Evolutionary conservation across 2,113 vertebrate genomes (phyloP).

Genomic region (Caloenas nicobarica): DNA sequence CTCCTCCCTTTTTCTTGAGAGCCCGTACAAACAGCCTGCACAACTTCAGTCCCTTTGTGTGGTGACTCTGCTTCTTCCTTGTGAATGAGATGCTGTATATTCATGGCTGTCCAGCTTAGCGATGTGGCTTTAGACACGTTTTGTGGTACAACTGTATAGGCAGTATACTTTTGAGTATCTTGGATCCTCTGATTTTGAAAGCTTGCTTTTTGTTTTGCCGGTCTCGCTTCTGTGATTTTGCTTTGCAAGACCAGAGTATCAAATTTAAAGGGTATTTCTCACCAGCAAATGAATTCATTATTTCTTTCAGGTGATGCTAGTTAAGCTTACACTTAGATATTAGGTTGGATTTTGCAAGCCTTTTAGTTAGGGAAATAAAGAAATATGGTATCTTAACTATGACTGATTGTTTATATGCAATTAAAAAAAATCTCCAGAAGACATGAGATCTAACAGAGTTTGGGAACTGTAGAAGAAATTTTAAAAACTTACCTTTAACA

Average conservation of each 20-base stretch:
- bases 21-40: background rate
- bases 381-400: background rate
- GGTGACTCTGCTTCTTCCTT: background rate
- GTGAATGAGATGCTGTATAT: background rate
- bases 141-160: background rate
- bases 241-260: background rate
- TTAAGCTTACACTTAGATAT: background rate
- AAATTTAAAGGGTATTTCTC: background rate
- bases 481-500: background rate
- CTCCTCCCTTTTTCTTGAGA: background rate
- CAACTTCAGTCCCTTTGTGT: background rate
- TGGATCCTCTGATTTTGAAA: background rate
- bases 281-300: background rate
- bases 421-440: background rate
- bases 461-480: background rate
- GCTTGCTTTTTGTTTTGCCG: background rate
- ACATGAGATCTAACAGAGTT: background rate
- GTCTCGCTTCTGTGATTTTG: background rate
- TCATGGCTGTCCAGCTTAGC: background rate
- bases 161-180: background rate
- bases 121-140: background rate
- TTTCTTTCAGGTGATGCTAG: background rate
- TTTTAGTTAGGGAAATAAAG: background rate
- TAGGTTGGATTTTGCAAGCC: background rate
- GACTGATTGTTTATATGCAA: background rate